Evolutionary conservation across 2,888 invertebrate species (phyloP), one percentile per base, ranked within the genome.

Genomic region (Nycteola revayana): DNA sequence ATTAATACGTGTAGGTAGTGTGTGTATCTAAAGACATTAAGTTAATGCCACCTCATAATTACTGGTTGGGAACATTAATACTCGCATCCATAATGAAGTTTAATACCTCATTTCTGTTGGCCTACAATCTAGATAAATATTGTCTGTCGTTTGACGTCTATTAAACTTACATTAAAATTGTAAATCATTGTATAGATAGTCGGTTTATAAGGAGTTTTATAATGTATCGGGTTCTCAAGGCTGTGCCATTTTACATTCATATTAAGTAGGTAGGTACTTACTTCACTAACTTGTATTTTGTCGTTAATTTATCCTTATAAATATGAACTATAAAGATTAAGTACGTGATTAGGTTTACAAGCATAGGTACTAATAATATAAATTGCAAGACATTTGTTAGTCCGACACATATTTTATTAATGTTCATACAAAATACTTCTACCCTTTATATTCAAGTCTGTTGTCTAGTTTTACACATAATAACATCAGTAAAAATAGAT

Each of bases 11-110:
- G 36, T 41, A 33, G 31, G 14, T 48, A 34, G 53, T 67, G 67
- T 69, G 69, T 60, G 64, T 58, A 47, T 36, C 73, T 75, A 78
- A 83, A 86, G 84, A 83, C 86, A 87, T 87, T 84, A 84, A 86
- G 65, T 83, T 86, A 87, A 87, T 84, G 82, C 77, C 82, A 78
- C 82, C 85, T 84, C 83, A 87, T 87, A 87, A 87, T 87, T 86
- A 86, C 86, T 81, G 71, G 75, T 74, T 75, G 74, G 77, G 66
- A 73, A 72, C 85, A 86, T 87, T 87, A 85, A 87, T 87, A 82
- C 87, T 75, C 84, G 80, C 79, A 80, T 85, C 84, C 80, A 85
- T 87, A 86, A 87, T 87, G 85, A 81, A 84, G 83, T 85, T 81
- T 84, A 83, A 84, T 84, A 80, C 81, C 77, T 82, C 75, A 82